phyloP scores from a whole-genome alignment of 2,797 vertebrate species.

The Anniella stebbinsi region DNA sequence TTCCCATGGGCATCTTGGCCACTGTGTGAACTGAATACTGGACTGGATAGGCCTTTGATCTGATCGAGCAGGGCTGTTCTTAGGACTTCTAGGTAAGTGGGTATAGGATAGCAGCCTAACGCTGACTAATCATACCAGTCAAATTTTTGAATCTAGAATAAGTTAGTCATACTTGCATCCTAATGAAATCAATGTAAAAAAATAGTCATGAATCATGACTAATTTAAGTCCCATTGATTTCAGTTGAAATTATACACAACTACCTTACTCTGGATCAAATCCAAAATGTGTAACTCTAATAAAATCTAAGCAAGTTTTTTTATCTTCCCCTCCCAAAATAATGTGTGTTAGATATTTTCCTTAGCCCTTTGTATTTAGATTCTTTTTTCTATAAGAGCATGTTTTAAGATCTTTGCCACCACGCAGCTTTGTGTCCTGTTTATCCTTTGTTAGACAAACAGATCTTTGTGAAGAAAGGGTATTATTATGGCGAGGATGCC shows the following conservation, averaged over 20 bases:
- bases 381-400: background rate
- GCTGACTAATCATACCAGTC: background rate
- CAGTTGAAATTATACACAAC: background rate
- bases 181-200: background rate
- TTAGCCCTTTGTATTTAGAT: background rate
- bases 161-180: background rate
- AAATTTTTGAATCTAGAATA: background rate
- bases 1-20: too few relatives aligned
- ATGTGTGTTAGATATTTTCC: rapidly evolving
- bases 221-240: background rate
- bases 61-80: background rate
- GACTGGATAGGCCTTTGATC: too few relatives aligned
- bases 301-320: background rate
- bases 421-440: background rate
- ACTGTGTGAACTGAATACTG: too few relatives aligned
- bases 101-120: background rate
- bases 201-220: background rate
- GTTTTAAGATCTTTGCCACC: background rate
- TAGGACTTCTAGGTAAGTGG: background rate
- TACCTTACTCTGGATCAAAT: background rate
- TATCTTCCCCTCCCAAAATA: background rate
- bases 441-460: background rate
- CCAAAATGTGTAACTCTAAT: background rate
- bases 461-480: background rate
- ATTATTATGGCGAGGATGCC: background rate